Evolutionary conservation across 2,113 vertebrate species (phyloP).

Genomic region (Platycercus adscitus): DNA sequence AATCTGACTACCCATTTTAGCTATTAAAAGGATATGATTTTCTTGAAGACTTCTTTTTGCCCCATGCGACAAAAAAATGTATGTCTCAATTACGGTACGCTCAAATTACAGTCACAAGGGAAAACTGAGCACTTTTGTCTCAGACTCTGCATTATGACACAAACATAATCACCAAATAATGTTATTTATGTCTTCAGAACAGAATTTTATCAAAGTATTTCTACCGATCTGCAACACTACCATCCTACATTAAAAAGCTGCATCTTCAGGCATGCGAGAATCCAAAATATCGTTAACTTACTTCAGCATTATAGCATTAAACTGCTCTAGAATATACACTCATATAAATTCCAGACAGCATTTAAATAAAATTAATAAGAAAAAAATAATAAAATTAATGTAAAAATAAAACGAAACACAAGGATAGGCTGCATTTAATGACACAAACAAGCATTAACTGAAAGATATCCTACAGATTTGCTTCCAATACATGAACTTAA

Average conservation of each 20-base stretch:
- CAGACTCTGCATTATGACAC: not conserved
- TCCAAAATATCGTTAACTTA: not conserved
- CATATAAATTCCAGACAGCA: not conserved
- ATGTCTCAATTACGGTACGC: accelerated
- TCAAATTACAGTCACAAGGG: not conserved
- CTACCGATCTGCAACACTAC: not conserved
- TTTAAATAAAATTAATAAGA: not conserved
- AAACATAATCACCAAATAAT: not conserved
- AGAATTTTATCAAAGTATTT: not conserved
- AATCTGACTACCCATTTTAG: not conserved
- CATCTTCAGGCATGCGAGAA: not conserved
- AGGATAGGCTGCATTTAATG: not conserved
- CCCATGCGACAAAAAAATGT: not conserved
- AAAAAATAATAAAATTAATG: not conserved
- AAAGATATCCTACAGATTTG: not conserved
- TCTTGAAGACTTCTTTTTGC: not conserved
- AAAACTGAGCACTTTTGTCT: not conserved
- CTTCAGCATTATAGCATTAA: not conserved
- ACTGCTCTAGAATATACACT: not conserved
- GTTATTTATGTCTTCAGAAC: not conserved
- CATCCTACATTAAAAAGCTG: not conserved
- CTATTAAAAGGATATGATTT: not conserved
- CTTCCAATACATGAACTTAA: not conserved
- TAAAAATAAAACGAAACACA: not conserved
- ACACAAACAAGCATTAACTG: not conserved